phyloP scores from a whole-genome alignment of 2,888 invertebrate genomes.

The Tholera decimalis region DNA sequence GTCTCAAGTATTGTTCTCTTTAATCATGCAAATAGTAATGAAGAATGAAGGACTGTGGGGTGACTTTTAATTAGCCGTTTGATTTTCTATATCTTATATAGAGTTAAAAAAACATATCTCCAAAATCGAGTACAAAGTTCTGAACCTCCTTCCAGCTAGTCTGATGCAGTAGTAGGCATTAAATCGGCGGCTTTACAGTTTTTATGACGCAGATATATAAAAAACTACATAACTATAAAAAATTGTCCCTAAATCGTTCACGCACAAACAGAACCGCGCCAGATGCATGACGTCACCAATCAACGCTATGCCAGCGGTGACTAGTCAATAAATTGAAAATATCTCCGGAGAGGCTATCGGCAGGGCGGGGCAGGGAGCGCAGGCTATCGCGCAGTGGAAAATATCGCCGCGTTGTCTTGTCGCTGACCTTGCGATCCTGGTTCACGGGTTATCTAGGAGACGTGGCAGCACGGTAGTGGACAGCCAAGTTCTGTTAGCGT shows the following conservation, averaged over 20 bases:
- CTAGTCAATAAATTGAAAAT: conserved; percentile 73
- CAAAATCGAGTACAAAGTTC: too few species aligned
- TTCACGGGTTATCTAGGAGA: conserved; percentile 48
- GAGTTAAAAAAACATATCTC: too few species aligned
- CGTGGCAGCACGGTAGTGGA: background rate
- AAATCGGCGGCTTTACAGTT: too few species aligned
- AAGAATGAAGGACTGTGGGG: too few species aligned
- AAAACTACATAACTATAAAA: too few species aligned
- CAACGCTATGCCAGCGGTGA: conserved; percentile 43
- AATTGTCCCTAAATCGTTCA: background rate
- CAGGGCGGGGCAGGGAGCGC: conserved; percentile 24
- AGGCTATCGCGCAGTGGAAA: conserved; percentile 69
- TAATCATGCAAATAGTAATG: too few species aligned
- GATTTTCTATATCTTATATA: too few species aligned
- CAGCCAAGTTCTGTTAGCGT: background rate
- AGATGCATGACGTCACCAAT: conserved; percentile 59
- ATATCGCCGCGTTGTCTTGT: conserved; percentile 58
- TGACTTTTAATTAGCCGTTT: too few species aligned
- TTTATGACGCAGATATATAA: too few species aligned
- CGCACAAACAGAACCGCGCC: background rate
- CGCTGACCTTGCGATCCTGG: conserved; percentile 58
- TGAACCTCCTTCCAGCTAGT: too few species aligned
- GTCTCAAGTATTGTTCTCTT: background rate
- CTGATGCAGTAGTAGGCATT: too few species aligned
- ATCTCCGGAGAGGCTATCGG: conserved; percentile 45